phyloP scores from a whole-genome alignment of 2,888 invertebrate species.

The Euproctis similis region DNA sequence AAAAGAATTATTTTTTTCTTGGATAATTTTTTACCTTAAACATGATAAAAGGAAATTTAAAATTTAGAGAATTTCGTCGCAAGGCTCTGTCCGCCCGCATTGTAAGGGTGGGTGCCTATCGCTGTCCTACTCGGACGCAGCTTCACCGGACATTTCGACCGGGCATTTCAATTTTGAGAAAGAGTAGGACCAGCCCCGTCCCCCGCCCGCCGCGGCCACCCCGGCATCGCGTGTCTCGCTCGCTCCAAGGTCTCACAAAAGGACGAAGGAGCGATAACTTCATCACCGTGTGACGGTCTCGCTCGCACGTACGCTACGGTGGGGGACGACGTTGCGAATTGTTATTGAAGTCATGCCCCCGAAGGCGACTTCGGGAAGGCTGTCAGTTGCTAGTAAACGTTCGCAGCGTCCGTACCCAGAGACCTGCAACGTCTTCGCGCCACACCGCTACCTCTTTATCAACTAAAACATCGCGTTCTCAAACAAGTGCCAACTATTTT shows the following conservation, averaged over 20 bases:
- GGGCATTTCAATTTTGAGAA: slow-evolving; percentile 78
- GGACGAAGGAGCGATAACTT: slow-evolving; percentile 77
- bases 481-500: slow-evolving; percentile 59
- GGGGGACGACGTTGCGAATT: slow-evolving; percentile 77
- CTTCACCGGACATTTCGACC: slow-evolving; percentile 77
- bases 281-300: slow-evolving; percentile 68
- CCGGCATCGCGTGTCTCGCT: slow-evolving; percentile 52
- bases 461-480: slow-evolving; percentile 47
- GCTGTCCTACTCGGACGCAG: slow-evolving; percentile 74
- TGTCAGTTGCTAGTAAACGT: slow-evolving; percentile 74
- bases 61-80: slow-evolving; percentile 68
- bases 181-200: slow-evolving; percentile 70
- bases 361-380: slow-evolving; percentile 76
- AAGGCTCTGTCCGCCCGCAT: slow-evolving; percentile 70
- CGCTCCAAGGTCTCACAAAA: slow-evolving; percentile 74
- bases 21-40: slow-evolving; percentile 24
- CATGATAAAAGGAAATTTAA: slow-evolving; percentile 56
- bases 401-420: slow-evolving; percentile 69
- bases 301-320: slow-evolving; percentile 68
- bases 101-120: slow-evolving; percentile 74
- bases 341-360: slow-evolving; percentile 77
- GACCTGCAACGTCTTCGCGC: slow-evolving; percentile 50
- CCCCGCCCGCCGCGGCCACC: slow-evolving; percentile 43
- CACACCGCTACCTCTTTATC: slow-evolving; percentile 43
- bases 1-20: too few species aligned